Evolutionary conservation across 2,113 vertebrate genomes (phyloP), one percentile per base, ranked within the genome.

Genomic region (Nyctereutes procyonoides): DNA sequence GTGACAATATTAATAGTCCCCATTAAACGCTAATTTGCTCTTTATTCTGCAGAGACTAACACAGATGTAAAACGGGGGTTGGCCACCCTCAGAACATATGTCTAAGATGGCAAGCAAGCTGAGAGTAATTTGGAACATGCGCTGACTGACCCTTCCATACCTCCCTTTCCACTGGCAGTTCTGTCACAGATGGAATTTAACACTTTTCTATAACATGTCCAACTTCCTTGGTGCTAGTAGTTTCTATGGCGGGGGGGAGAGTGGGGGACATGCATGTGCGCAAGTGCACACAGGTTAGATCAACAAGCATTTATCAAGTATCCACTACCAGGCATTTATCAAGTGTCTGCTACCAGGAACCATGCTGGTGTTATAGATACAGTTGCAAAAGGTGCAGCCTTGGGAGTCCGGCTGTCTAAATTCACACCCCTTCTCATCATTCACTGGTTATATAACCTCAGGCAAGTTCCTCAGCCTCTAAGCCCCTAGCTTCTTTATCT

Each of bases 11-110:
- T 67, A 88, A 88, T 81, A 63, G 77, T 56, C 1, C 24, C 30
- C 19, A 71, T 67, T 94, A 96, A 82, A 85, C 13, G 81, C 69
- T 88, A 82, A 97, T 79, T 89, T 96, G 71, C 28, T 93, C 96
- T 95, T 73, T 79, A 56, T 62, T 86, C 92, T 80, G 38, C 38
- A 74, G 69, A 97, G 56, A 85, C 77, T 92, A 87, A 93, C 55
- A 79, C 83, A 87, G 74, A 90, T 81, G 56, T 92, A 83, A 81
- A 92, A 93, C 43, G 86, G 67, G 48, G 14, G 30, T 55, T 67
- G n/a, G n/a, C 55, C 83, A 83, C 55, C 65, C 38, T 30, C 13
- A 17, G 62, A 94, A 85, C 51, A 82, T 81, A 86, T 8, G 67
- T 65, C 77, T 85, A 56, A 96, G 53, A 80, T 56, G 93, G 35